A percentile compares a stretch with the other conserved stretches of the same genome.
Evolutionary conservation across 2,888 invertebrate species (phyloP).

Genomic region (Entomobrya multifasciata): DNA sequence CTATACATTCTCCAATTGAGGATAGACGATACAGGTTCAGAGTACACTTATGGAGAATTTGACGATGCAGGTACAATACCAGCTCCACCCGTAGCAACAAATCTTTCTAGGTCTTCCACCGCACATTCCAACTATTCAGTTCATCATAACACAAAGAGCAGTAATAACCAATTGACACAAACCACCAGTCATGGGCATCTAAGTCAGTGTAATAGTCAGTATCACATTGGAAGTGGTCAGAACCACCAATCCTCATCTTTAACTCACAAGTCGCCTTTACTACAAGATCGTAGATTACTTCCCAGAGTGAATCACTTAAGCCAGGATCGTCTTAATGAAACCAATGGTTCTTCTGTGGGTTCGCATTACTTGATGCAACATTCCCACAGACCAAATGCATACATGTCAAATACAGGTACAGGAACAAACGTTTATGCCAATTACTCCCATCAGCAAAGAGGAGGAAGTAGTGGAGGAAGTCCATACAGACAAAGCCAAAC

Average conservation of each 20-base stretch:
- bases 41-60: constrained; percentile 66
- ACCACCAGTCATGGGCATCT: constrained; percentile 45
- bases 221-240: constrained; percentile 41
- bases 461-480: background rate
- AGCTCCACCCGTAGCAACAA: constrained; percentile 50
- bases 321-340: constrained; percentile 51
- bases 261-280: constrained; percentile 40
- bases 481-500: constrained; percentile 63
- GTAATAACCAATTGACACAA: constrained; percentile 41
- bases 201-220: constrained; percentile 54
- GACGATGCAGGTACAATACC: constrained; percentile 61
- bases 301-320: constrained; percentile 60
- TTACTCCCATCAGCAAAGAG: constrained; percentile 24
- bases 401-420: constrained; percentile 5
- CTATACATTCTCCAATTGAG: constrained; percentile 72
- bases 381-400: constrained; percentile 13
- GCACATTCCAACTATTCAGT: constrained; percentile 54
- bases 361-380: constrained; percentile 39
- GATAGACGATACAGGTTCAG: constrained; percentile 59
- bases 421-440: constrained; percentile 11
- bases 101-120: constrained; percentile 63
- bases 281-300: constrained; percentile 52
- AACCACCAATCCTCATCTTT: constrained; percentile 31
- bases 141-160: constrained; percentile 57
- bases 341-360: constrained; percentile 5